A percentile compares a stretch with the other conserved stretches of the same genome.
These are phyloP conservation scores for Raja brachyura DNA, from an alignment of 2,113 vertebrate genomes.

Conservation along the genomic window DNA sequence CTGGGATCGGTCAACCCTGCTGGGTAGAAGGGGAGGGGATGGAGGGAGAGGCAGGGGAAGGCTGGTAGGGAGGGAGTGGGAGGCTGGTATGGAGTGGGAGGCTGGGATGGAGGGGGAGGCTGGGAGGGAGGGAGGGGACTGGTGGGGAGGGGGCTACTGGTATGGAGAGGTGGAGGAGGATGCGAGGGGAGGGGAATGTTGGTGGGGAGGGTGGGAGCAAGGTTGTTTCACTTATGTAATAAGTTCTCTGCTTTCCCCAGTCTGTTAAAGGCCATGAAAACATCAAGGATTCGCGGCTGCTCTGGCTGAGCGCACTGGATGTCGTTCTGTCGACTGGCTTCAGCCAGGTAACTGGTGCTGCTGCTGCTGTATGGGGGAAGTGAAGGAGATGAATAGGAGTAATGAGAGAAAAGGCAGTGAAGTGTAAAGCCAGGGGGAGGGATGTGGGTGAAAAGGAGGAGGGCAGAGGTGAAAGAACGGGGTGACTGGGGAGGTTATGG, in stretches of 20 bases:
- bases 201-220: not conserved
- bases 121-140: too few relatives aligned
- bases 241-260: slow-evolving; percentile 49
- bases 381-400: too few relatives aligned
- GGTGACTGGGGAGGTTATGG: too few relatives aligned
- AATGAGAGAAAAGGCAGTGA: too few relatives aligned
- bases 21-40: too few relatives aligned
- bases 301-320: slow-evolving; percentile 69
- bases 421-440: too few relatives aligned
- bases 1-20: not conserved
- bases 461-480: too few relatives aligned
- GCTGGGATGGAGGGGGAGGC: too few relatives aligned
- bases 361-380: not conserved
- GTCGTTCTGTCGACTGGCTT: slow-evolving; percentile 75
- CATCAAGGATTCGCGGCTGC: slow-evolving; percentile 73
- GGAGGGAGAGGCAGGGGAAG: too few relatives aligned
- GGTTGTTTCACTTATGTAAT: not conserved
- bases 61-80: not conserved
- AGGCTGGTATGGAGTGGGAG: not conserved
- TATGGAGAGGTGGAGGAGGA: not conserved
- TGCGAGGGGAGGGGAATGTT: too few relatives aligned
- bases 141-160: not conserved
- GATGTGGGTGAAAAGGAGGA: too few relatives aligned
- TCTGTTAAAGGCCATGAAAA: slow-evolving; percentile 65
- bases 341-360: slow-evolving; percentile 67